Evolutionary conservation across 2,113 vertebrate genomes (phyloP).

Genomic region (Gallinago media): DNA sequence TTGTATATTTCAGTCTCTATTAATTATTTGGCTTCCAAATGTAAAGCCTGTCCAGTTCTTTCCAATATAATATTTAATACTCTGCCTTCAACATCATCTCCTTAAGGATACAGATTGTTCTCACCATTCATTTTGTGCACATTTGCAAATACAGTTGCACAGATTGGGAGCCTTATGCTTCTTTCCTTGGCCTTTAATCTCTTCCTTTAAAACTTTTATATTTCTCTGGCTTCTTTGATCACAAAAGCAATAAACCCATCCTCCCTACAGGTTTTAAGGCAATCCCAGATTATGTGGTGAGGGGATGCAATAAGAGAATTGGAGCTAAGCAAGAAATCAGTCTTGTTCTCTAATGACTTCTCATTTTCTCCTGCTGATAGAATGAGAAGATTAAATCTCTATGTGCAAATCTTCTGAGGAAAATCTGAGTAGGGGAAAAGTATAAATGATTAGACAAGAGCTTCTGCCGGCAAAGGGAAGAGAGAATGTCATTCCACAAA

Average conservation of each 20-base stretch:
- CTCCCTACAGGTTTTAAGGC: constrained; percentile 16
- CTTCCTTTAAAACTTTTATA: constrained; percentile 4
- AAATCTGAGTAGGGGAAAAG: not conserved
- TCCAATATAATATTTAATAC: constrained; percentile 56
- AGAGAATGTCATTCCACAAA: not conserved
- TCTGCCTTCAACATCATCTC: constrained; percentile 26
- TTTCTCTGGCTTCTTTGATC: constrained; percentile 18
- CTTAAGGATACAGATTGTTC: constrained; percentile 69
- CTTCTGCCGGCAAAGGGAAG: not conserved
- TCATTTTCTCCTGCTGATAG: constrained; percentile 18
- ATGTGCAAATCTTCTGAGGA: constrained; percentile 31
- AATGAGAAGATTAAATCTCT: constrained; percentile 3
- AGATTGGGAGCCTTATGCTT: constrained; percentile 58
- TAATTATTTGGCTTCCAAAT: constrained; percentile 48
- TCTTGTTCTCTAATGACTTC: constrained; percentile 56
- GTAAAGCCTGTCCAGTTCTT: constrained; percentile 30
- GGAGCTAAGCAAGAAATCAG: constrained; percentile 39
- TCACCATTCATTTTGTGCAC: constrained; percentile 43
- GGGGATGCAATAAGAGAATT: constrained; percentile 44
- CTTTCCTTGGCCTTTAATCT: constrained; percentile 46
- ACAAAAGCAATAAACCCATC: constrained; percentile 30
- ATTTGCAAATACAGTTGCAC: constrained; percentile 53
- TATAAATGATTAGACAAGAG: not conserved
- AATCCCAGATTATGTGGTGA: constrained; percentile 38
- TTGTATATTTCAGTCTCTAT: constrained; percentile 3